Conservation (phyloP, 2,797 vertebrate species). For the Hyperoplus immaculatus region DNA sequence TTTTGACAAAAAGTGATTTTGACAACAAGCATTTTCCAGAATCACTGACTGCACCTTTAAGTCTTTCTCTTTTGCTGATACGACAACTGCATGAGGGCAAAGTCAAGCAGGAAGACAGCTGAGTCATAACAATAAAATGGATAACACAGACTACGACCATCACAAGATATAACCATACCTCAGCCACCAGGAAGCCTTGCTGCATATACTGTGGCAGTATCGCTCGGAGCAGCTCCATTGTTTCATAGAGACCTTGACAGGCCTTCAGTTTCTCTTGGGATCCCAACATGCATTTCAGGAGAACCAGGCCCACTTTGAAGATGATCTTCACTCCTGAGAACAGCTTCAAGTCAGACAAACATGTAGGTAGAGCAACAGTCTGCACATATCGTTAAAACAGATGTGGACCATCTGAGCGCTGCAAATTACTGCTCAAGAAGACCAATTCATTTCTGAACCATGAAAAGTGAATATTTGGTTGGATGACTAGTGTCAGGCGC, state of each 20-base stretch:
- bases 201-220: conserved; percentile 92
- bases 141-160: background rate
- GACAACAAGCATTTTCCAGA: too few relatives aligned
- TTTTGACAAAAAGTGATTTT: too few relatives aligned
- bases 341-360: background rate
- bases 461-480: too few relatives aligned
- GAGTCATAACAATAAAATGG: conserved; percentile 16
- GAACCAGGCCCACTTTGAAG: conserved; percentile 95
- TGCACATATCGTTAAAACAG: background rate
- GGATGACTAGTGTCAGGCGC: too few relatives aligned
- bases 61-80: background rate
- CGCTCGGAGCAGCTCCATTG: conserved; percentile 91
- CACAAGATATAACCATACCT: conserved; percentile 82
- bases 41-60: background rate
- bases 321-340: conserved; percentile 95
- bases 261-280: conserved; percentile 93
- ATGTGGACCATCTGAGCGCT: background rate
- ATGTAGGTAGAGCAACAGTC: background rate
- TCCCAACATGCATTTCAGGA: conserved; percentile 93
- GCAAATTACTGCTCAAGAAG: background rate
- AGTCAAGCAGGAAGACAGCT: conserved; percentile 22
- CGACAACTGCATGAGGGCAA: conserved; percentile 15
- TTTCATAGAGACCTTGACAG: conserved; percentile 95
- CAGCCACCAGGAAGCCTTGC: conserved; percentile 91
- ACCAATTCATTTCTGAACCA: too few relatives aligned